Percentiles rank a stretch among this genome's conserved stretches.
These are phyloP conservation scores for Chloroceryle aenea DNA, from an alignment of 2,113 vertebrate genomes.

Conservation along the genomic window DNA sequence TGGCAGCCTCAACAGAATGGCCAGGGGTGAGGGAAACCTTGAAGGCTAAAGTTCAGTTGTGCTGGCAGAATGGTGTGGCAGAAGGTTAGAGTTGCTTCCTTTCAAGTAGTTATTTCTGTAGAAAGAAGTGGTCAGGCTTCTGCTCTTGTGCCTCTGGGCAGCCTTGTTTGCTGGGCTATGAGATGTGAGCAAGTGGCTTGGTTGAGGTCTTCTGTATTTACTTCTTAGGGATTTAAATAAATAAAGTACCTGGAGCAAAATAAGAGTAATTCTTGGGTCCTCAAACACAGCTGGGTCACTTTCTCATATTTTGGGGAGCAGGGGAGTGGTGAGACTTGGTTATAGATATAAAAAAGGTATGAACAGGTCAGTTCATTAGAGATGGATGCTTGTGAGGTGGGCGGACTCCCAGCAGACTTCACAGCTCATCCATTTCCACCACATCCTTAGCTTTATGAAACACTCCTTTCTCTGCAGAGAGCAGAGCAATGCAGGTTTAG, in stretches of 20 bases:
- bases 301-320: not conserved
- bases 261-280: not conserved
- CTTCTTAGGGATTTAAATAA: not conserved
- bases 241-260: not conserved
- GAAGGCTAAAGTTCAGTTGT: not conserved
- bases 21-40: not conserved
- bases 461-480: not conserved
- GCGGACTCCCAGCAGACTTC: not conserved
- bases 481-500: not conserved
- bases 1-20: not conserved
- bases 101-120: not conserved
- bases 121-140: not conserved
- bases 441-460: not conserved
- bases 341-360: not conserved
- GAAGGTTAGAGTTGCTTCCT: not conserved
- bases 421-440: not conserved
- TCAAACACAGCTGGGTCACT: not conserved
- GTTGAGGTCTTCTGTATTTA: not conserved
- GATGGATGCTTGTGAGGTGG: not conserved
- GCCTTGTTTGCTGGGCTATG: not conserved
- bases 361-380: not conserved
- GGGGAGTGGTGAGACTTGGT: not conserved
- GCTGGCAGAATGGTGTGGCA: not conserved
- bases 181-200: not conserved
- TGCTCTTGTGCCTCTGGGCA: not conserved